Conservation (phyloP, 2,888 invertebrate species). For the Neoascia interrupta region DNA sequence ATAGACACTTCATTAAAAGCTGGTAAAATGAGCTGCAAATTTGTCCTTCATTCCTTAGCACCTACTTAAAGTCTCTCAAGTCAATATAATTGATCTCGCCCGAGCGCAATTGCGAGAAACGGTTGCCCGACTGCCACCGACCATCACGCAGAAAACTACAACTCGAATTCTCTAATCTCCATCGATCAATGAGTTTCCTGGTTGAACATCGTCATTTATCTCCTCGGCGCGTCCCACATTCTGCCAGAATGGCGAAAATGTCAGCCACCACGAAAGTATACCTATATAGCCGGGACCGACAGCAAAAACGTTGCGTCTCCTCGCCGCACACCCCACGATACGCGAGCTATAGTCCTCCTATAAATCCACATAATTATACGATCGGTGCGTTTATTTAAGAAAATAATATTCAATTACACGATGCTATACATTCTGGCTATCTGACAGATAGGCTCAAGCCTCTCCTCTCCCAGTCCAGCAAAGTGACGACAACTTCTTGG, state of each 20-base stretch:
- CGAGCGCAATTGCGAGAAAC: constrained; percentile 47
- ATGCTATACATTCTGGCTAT: constrained; percentile 48
- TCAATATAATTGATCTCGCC: constrained; percentile 64
- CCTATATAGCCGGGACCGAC: too few relatives aligned
- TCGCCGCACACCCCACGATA: constrained; percentile 3
- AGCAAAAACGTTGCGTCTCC: too few relatives aligned
- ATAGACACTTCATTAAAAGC: constrained; percentile 67
- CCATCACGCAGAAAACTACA: constrained; percentile 24
- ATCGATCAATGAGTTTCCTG: constrained; percentile 69
- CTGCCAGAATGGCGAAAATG: constrained; percentile 55
- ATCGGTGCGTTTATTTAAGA: constrained; percentile 63
- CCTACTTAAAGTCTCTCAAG: constrained; percentile 52
- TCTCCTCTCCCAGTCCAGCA: constrained; percentile 20
- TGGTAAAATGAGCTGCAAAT: constrained; percentile 39
- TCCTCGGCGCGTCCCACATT: constrained; percentile 62
- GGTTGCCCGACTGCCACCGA: constrained; percentile 33
- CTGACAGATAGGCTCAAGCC: constrained; percentile 43
- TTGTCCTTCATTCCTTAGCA: constrained; percentile 59
- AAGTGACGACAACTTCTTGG: constrained; percentile 59
- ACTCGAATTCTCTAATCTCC: constrained; percentile 64
- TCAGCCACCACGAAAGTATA: constrained; percentile 37
- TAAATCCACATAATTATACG: constrained; percentile 66
- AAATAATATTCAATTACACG: constrained; percentile 67
- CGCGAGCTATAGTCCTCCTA: constrained; percentile 49
- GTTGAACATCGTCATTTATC: constrained; percentile 70